phyloP scores from a whole-genome alignment of 2,113 vertebrate species.

The Bos taurus region DNA sequence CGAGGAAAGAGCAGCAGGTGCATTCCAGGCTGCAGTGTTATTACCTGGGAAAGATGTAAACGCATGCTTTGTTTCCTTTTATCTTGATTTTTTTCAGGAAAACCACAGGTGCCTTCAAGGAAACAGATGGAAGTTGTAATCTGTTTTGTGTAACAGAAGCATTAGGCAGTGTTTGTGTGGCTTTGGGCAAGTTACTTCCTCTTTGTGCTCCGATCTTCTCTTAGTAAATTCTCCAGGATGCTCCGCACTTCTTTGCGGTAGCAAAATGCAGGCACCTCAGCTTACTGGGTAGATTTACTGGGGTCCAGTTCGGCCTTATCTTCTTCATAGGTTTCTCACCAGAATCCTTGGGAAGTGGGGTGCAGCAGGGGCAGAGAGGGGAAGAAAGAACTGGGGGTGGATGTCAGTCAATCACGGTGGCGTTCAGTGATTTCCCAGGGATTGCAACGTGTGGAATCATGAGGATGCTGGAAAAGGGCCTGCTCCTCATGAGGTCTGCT shows the following conservation, averaged over 20 bases:
- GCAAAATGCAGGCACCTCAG: no score
- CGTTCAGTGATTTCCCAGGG: constrained; percentile 78
- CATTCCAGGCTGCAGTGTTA: not conserved
- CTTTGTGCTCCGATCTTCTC: not conserved
- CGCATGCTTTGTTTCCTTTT: constrained; percentile 56
- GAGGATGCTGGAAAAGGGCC: constrained; percentile 80
- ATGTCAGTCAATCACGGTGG: constrained; percentile 71
- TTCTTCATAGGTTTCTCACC: not conserved
- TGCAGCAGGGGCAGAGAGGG: not conserved
- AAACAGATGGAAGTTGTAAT: constrained; percentile 64
- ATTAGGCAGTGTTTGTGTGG: not conserved
- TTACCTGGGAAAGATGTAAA: constrained; percentile 44
- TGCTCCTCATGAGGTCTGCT: constrained; percentile 84
- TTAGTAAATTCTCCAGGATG: not conserved
- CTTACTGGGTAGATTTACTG: no score
- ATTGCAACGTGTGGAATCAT: constrained; percentile 74
- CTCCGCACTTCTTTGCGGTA: not conserved
- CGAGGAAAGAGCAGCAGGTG: not conserved
- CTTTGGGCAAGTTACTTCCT: not conserved
- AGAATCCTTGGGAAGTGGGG: not conserved
- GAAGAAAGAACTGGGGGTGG: constrained; percentile 63
- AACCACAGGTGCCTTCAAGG: constrained; percentile 67
- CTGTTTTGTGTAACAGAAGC: constrained; percentile 59
- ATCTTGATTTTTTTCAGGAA: constrained; percentile 50
- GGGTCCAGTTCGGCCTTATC: not conserved